Evolutionary conservation across 53 echinoderm and acorn worm genomes (phyloP), one percentile per base, ranked within the genome.

Genomic region (Temnopleurus reevesii): DNA sequence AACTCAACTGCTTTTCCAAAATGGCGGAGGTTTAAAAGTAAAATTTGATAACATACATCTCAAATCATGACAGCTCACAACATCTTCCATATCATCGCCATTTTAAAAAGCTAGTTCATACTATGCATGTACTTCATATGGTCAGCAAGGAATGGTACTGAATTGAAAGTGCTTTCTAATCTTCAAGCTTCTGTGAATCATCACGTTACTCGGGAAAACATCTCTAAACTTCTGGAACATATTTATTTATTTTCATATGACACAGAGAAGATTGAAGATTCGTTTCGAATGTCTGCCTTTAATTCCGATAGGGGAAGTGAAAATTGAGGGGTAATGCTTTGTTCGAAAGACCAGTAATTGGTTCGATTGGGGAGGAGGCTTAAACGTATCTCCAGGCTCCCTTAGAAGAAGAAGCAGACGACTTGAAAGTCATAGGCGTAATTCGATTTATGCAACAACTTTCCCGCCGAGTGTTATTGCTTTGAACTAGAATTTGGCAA

Each of bases 341-440:
- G 83, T 83, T 83, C 56, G 36, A 55, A 53, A 18, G 47, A 36
- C 83, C 83, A 83, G 83, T 55, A 83, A 83, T 83, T 83, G 83
- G 83, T 36, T 83, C 18, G 53, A 47, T 83, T 35, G 83, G 51
- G 3, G 55, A 55, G 83, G 83, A 53, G 83, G 80, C 15, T 80
- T 29, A 49, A 71, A 28, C 31, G 15, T 23, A 49, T 80, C 31
- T 47, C 80, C 46, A 80, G 24, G 80, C 46, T 29, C 28, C 77
- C 23, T 41, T 21, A 5, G 28, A 27, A 17, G 25, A 53, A 12
- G 7, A 2, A 7, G 28, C 3, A 46, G 80, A 30, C 31, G 31
- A 28, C 8, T 15, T 80, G 46, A 47, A 80, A 80, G 47, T 80
- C 46, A 80, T 80, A 47, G 51, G 28, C 80, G 30, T 80, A 80